Evolutionary conservation across 2,888 invertebrate genomes (phyloP).

Genomic region (Sisyra nigra): DNA sequence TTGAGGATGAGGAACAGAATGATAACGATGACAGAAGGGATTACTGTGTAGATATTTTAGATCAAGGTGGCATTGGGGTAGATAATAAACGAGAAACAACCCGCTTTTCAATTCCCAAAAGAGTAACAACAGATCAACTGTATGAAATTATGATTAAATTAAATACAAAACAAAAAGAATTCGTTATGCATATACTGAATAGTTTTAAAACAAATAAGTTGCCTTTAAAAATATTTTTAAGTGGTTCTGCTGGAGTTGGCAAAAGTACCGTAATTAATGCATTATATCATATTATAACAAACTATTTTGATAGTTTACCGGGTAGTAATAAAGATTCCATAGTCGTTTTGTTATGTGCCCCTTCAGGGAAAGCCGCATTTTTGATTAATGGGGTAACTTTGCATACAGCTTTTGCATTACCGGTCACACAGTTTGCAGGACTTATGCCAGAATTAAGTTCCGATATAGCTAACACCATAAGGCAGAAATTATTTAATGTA

Average conservation of each 20-base stretch:
- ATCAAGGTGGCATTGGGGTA: conserved; percentile 2
- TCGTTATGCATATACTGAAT: conserved; percentile 12
- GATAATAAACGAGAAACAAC: background rate
- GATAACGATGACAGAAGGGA: conserved; percentile 9
- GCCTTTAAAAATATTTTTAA: background rate
- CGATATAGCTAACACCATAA: conserved; percentile 13
- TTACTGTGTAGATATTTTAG: conserved; percentile 9
- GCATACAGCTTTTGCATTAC: no score
- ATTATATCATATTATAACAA: conserved; percentile 8
- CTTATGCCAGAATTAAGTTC: no score
- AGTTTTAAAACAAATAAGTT: conserved; percentile 11
- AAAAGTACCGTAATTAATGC: conserved; percentile 8
- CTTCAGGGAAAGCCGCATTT: conserved; percentile 14
- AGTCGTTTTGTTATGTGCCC: no score
- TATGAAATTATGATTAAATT: conserved; percentile 9
- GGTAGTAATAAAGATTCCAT: no score
- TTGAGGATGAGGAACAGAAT: conserved; percentile 7
- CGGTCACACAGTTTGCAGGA: no score
- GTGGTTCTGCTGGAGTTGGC: conserved; percentile 9
- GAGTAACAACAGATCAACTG: conserved; percentile 8
- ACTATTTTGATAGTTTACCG: no score
- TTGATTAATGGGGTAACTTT: conserved; percentile 15
- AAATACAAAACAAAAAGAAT: conserved; percentile 11
- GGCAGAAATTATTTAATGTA: conserved; percentile 13
- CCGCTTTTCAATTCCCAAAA: no score